These are phyloP conservation scores for Euplagia quadripunctaria DNA, from an alignment of 2,888 invertebrate genomes.

Conservation along the genomic window DNA sequence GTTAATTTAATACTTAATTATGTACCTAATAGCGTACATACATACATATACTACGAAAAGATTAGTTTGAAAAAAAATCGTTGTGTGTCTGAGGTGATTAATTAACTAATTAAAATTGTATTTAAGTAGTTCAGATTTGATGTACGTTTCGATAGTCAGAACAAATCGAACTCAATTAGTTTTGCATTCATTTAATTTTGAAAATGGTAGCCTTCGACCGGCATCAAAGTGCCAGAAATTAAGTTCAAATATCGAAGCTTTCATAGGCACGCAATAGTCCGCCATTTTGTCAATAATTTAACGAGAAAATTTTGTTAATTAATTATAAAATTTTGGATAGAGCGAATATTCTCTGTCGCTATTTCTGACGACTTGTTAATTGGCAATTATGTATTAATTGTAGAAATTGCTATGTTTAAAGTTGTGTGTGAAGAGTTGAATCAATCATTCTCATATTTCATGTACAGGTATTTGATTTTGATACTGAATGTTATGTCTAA, in stretches of 20 bases:
- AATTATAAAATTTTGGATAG: conserved; percentile 51
- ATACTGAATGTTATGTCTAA: no score
- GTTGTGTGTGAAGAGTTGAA: conserved; percentile 29
- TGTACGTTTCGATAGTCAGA: conserved; percentile 12
- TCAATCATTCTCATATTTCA: not conserved
- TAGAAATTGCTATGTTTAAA: conserved; percentile 17
- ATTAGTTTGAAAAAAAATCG: not conserved
- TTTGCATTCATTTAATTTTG: conserved; percentile 25
- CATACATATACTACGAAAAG: not conserved
- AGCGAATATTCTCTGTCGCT: conserved; percentile 24
- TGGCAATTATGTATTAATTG: conserved; percentile 41
- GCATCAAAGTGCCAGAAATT: conserved; percentile 29
- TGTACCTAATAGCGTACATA: not conserved
- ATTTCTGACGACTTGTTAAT: conserved; percentile 50
- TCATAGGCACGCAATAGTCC: conserved; percentile 15
- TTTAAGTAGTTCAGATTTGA: not conserved
- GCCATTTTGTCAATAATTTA: conserved; percentile 35
- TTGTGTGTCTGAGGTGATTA: not conserved
- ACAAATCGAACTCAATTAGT: conserved; percentile 13
- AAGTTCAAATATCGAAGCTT: conserved; percentile 24
- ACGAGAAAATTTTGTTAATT: conserved; percentile 40
- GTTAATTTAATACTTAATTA: not conserved
- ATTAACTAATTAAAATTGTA: not conserved
- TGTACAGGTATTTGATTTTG: not conserved
- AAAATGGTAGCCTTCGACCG: conserved; percentile 15